These are phyloP conservation scores for Saguinus midas DNA, from an alignment of 2,113 vertebrate genomes.

Conservation along the genomic window DNA sequence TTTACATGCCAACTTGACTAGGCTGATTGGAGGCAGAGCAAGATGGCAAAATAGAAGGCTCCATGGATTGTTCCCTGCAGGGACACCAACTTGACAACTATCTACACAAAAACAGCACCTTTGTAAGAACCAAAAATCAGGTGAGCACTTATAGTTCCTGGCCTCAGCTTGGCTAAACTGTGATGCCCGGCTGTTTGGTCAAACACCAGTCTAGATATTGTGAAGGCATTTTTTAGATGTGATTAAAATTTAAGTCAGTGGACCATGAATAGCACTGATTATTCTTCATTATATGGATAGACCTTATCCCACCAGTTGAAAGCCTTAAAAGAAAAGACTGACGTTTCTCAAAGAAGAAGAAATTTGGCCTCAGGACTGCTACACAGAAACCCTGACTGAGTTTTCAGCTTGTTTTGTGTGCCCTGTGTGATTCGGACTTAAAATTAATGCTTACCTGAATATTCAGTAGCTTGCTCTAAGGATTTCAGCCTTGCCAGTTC, in stretches of 20 bases:
- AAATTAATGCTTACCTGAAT: neutral
- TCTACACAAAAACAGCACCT: no score
- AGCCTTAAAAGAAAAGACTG: neutral
- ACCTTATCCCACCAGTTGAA: neutral
- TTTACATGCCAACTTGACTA: neutral
- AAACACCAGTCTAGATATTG: neutral
- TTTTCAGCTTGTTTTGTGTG: neutral
- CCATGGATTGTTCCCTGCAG: no score
- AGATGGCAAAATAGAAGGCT: no score
- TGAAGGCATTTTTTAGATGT: neutral
- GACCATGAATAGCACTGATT: neutral
- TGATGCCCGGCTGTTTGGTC: neutral
- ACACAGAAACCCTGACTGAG: neutral
- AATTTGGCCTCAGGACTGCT: neutral
- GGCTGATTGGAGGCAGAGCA: no score
- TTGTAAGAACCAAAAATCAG: no score
- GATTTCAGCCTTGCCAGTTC: neutral
- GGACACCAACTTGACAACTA: no score
- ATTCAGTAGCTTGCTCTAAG: neutral
- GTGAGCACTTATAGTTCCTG: no score
- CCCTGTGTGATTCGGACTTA: neutral
- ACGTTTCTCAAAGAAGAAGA: neutral
- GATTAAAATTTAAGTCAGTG: neutral
- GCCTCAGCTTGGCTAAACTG: neutral
- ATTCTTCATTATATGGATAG: neutral